A percentile compares a stretch with the other conserved stretches of the same genome.
These are phyloP conservation scores for Ostrea edulis DNA, from an alignment of 1,140 invertebrate genomes.

Conservation along the genomic window DNA sequence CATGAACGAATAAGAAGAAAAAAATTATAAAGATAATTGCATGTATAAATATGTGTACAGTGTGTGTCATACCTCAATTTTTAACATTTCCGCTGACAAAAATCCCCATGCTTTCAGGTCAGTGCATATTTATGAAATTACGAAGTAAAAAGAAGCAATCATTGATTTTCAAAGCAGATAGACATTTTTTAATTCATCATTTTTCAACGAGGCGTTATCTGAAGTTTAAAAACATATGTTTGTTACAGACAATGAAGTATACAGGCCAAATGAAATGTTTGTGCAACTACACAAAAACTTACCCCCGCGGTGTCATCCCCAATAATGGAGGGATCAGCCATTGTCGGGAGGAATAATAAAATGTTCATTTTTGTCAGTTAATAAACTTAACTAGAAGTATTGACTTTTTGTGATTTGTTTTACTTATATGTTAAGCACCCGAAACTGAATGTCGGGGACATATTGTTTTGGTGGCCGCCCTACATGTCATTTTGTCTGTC, in stretches of 20 bases:
- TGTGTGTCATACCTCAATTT: not conserved
- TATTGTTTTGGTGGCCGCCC: too few relatives aligned
- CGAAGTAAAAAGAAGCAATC: not conserved
- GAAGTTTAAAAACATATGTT: not conserved
- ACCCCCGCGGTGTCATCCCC: not conserved
- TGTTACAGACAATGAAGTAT: not conserved
- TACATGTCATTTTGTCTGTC: too few relatives aligned
- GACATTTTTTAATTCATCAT: not conserved
- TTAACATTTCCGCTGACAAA: not conserved
- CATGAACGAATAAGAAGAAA: not conserved
- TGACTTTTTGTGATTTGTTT: not conserved
- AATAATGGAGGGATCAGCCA: not conserved
- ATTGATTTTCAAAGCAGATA: slow-evolving; percentile 3
- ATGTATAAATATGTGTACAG: not conserved
- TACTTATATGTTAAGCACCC: not conserved
- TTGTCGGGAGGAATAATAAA: not conserved
- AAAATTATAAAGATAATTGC: not conserved
- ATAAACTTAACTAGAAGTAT: not conserved
- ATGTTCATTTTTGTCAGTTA: not conserved
- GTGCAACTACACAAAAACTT: not conserved
- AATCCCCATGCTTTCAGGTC: not conserved
- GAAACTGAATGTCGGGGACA: too few relatives aligned
- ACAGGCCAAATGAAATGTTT: not conserved
- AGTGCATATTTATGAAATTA: not conserved
- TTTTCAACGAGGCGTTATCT: not conserved